phyloP scores from a whole-genome alignment of 1,140 invertebrate species.

The Drosophila carrolli region DNA sequence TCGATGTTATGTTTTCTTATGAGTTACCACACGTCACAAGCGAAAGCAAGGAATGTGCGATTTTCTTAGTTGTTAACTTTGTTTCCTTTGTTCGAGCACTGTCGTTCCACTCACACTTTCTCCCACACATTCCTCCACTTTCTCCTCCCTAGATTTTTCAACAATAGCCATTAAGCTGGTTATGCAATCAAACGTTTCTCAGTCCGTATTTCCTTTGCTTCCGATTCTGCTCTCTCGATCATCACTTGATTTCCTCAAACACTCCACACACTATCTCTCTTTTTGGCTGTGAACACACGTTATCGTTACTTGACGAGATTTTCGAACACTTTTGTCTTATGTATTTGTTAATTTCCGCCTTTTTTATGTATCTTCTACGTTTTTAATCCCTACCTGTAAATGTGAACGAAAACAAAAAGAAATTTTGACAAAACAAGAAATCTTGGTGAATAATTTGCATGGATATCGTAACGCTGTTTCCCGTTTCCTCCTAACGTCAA shows the following conservation, averaged over 20 bases:
- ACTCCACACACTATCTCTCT: conserved; percentile 4
- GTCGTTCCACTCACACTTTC: conserved; percentile 29
- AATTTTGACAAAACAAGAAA: conserved; percentile 47
- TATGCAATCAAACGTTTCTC: conserved; percentile 18
- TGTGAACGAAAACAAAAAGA: conserved; percentile 56
- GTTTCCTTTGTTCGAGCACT: conserved; percentile 58
- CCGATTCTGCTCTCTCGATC: conserved; percentile 27
- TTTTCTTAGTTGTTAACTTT: conserved; percentile 49
- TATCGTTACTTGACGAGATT: conserved; percentile 37
- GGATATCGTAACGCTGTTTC: conserved; percentile 84
- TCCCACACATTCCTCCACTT: conserved; percentile 12
- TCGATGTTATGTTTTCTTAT: conserved; percentile 56
- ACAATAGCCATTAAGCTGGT: conserved; percentile 42
- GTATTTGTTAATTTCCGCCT: conserved; percentile 35
- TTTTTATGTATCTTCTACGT: conserved; percentile 43
- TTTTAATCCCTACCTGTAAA: conserved; percentile 54
- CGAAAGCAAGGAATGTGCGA: conserved; percentile 55
- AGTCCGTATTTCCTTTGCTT: conserved; percentile 29
- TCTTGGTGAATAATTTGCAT: conserved; percentile 84
- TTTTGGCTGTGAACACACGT: conserved; percentile 47
- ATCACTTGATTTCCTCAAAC: conserved; percentile 30
- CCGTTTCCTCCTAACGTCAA: conserved; percentile 63
- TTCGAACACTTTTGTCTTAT: conserved; percentile 45
- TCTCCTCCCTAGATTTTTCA: conserved; percentile 22
- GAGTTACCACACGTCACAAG: conserved; percentile 46